Base-by-base conservation (phyloP, 2,888 invertebrate genomes). In the Galerucella nymphaeae region DNA sequence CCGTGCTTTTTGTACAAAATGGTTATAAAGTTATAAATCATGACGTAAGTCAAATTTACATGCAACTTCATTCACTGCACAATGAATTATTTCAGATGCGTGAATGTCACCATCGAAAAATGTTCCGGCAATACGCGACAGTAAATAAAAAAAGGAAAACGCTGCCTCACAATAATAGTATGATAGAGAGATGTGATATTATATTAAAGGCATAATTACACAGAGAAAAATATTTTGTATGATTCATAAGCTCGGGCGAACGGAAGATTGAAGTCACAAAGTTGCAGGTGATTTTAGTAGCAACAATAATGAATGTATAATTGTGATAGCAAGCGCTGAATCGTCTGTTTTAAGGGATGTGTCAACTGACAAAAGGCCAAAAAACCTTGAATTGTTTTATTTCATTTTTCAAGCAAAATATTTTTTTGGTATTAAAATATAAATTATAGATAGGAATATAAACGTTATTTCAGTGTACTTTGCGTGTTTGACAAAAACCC, bases 61-160 rank as follows among this genome's bases (percentile, higher is more conserved):
- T 59, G 58, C 58, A 45, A 67, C 66, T 45, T 67, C 59, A 67
- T 67, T 67, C 59, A 67, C 58, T 20, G 58, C 30, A 59, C 66
- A 66, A 45, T 71, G 58, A 53, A 71, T 66, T 61, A 59, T 66
- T 66, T 41, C 41, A 61, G 59, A 71, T 71, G 65, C 65, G 70
- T 70, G 57, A 62, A 57, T 58, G 66, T 58, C 58, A 58, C 59
- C 30, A n/a, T 16, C 58, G 10, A 58, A 59, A 66, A 55, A 58
- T 67, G 57, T 67, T 45, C 30, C 16, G 41, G 41, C 20, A 59
- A 67, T 58, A 67, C 66, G 14, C 20, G 58, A 14, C 16, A 30
- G 18, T 67, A 59, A 67, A 66, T 55, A 66, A 66, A 55, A 41
- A 66, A 23, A 58, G 18, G 11, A 61, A 42, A 16, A 42, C 18